Conservation (phyloP, 2,113 vertebrate genomes). For the Rallus limicola region DNA sequence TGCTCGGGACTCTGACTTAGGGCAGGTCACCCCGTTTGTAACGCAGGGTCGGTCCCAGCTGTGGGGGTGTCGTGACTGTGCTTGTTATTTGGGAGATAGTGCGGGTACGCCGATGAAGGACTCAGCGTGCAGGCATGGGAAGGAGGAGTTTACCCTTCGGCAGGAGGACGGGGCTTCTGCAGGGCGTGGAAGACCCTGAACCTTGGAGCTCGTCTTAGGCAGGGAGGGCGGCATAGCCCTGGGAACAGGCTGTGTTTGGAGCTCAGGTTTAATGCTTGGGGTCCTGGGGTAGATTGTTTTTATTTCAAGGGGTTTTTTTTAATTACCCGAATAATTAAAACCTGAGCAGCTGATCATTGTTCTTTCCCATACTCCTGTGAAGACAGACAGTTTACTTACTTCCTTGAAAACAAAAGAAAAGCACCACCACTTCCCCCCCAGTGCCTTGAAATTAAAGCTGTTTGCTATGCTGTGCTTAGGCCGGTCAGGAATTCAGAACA, state of each 20-base stretch:
- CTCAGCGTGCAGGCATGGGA: rapidly evolving
- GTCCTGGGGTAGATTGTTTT: too few relatives aligned
- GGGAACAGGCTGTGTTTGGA: background rate
- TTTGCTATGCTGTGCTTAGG: background rate
- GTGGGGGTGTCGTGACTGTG: background rate
- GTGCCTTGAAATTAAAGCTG: background rate
- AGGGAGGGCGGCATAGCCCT: background rate
- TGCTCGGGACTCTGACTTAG: background rate
- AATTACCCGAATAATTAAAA: background rate
- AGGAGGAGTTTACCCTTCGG: background rate
- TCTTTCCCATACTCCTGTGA: background rate
- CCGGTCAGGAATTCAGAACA: background rate
- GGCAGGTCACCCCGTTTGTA: background rate
- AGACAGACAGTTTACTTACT: background rate
- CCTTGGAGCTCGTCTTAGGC: background rate
- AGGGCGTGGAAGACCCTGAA: background rate
- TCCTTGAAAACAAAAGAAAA: background rate
- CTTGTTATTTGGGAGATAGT: background rate
- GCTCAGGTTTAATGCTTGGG: background rate
- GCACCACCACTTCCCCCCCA: rapidly evolving
- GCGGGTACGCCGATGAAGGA: background rate
- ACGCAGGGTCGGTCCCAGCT: background rate
- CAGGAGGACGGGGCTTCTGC: background rate
- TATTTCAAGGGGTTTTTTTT: background rate
- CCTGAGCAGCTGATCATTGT: rapidly evolving